Base-by-base conservation (phyloP, 92 coral and sea anemone species). In the Metridium senile region DNA sequence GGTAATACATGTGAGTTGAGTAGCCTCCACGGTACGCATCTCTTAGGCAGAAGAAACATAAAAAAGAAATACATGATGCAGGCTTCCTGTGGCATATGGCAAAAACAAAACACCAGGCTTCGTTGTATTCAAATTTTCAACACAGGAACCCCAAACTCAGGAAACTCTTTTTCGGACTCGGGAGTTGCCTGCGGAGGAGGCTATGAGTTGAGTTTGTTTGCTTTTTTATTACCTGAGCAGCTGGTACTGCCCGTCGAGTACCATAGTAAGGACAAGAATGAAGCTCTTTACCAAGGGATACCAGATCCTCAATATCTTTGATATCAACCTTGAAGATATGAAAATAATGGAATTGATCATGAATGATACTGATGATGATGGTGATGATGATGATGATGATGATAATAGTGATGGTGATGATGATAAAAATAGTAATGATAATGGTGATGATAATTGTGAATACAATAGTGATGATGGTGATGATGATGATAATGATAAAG, bases 171-270 rank as follows among this genome's bases (percentile, higher is more conserved):
- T n/a, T n/a, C n/a, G n/a, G n/a, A n/a, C n/a, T n/a, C n/a, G n/a
- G n/a, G n/a, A n/a, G n/a, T n/a, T n/a, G n/a, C n/a, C n/a, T n/a
- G n/a, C n/a, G n/a, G n/a, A n/a, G n/a, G n/a, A n/a, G n/a, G n/a
- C n/a, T n/a, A n/a, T n/a, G n/a, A n/a, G n/a, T n/a, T n/a, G n/a
- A n/a, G n/a, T n/a, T n/a, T n/a, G n/a, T n/a, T n/a, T n/a, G n/a
- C n/a, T n/a, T n/a, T n/a, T n/a, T n/a, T n/a, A n/a, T n/a, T n/a
- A 95, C 99, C 91, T 95, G 93, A 11, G 99, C 97, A 6, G 90
- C 84, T 11, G 99, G 97, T 1, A 95, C 86, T 13, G 97, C 97
- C 68, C 73, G 77, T 67, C 99, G 82, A 58, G 96, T 87, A 29
- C 99, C 99, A 81, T 95, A 95, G 61, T 95, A 95, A 21, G 99